Evolutionary conservation across 2,888 invertebrate species (phyloP).

Genomic region (Xylota segnis): DNA sequence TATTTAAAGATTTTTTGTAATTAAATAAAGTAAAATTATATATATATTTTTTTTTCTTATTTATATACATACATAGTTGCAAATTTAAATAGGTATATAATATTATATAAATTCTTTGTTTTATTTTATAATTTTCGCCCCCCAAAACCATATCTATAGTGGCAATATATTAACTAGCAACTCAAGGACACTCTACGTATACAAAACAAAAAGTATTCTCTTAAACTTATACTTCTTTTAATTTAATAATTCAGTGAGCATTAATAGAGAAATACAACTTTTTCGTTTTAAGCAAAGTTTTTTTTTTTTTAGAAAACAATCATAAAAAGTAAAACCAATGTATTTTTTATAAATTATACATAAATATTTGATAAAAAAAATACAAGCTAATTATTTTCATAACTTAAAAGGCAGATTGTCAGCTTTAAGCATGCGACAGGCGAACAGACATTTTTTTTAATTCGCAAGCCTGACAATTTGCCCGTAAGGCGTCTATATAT

Average conservation of each 20-base stretch:
- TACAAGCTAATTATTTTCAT: conserved; percentile 48
- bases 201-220: conserved; percentile 5
- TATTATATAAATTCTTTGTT: conserved; percentile 42
- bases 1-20: conserved; percentile 66
- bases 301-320: conserved; percentile 29
- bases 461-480: conserved; percentile 57
- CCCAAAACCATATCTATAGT: conserved; percentile 39
- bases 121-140: conserved; percentile 46
- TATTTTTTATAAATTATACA: conserved; percentile 69
- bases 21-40: conserved; percentile 57
- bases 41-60: conserved; percentile 48
- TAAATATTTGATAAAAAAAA: conserved; percentile 33
- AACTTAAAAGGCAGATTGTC: conserved; percentile 43
- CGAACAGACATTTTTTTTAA: conserved; percentile 6
- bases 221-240: conserved; percentile 13
- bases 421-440: conserved; percentile 56
- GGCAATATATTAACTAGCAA: conserved; percentile 27
- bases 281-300: conserved; percentile 14
- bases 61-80: conserved; percentile 48
- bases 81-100: conserved; percentile 34
- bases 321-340: conserved; percentile 32
- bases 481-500: conserved; percentile 29
- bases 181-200: conserved; percentile 17
- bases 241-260: conserved; percentile 4
- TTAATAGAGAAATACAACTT: conserved; percentile 8